Evolutionary conservation across 1,140 invertebrate genomes (phyloP).

Genomic region (Habropoda laboriosa): DNA sequence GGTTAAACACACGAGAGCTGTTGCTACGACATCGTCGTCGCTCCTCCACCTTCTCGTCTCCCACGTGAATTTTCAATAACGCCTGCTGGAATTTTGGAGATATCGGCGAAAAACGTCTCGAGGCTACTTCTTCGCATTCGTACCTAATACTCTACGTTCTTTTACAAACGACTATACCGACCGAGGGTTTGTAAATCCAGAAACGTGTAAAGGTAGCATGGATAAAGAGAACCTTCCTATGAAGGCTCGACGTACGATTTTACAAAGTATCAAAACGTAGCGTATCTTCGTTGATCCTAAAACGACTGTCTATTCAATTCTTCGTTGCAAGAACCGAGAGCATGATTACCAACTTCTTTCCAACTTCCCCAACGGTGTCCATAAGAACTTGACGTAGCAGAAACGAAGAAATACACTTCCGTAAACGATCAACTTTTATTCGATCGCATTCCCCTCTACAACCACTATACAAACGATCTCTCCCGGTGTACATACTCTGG

Average conservation of each 20-base stretch:
- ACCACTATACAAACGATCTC: neutral
- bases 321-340: neutral
- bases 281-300: slow-evolving; percentile 7
- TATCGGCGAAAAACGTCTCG: slow-evolving; percentile 45
- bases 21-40: slow-evolving; percentile 36
- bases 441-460: slow-evolving; percentile 12
- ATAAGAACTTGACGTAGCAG: neutral
- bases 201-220: too few relatives aligned
- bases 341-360: slow-evolving; percentile 22
- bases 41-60: slow-evolving; percentile 12
- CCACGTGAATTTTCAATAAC: slow-evolving; percentile 63
- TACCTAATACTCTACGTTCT: too few relatives aligned
- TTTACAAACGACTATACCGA: too few relatives aligned
- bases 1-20: slow-evolving; percentile 53
- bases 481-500: neutral
- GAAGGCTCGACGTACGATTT: too few relatives aligned
- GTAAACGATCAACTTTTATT: slow-evolving; percentile 30
- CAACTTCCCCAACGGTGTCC: neutral
- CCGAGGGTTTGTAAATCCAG: too few relatives aligned
- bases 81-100: slow-evolving; percentile 5
- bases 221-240: too few relatives aligned
- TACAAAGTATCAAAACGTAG: neutral
- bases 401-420: neutral
- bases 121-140: too few relatives aligned
- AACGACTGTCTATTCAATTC: neutral